Base-by-base conservation (phyloP, 2,888 invertebrate genomes). In the Galerucella nymphaeae region DNA sequence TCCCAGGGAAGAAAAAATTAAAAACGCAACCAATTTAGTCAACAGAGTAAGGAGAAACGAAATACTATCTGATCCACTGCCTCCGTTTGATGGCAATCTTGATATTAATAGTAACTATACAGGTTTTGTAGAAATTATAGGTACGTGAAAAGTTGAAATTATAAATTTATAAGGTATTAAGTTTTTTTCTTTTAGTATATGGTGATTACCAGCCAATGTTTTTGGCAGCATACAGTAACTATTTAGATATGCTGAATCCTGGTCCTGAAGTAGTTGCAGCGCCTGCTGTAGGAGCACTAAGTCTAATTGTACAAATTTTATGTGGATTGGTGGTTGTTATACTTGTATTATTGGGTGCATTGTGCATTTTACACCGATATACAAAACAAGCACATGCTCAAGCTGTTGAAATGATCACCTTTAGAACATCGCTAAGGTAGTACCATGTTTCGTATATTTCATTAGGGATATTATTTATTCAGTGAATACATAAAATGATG, bases 51-150 rank as follows among this genome's bases (percentile, higher is more conserved):
- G 84, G 76, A 79, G 85, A 67, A 80, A 84, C 65, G 82, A 82
- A 75, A 76, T 80, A 14, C 77, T 84, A 20, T 80, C 80, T 70
- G 86, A 86, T 76, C 84, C 85, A 14, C 78, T 87, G 77, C 85
- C 87, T 30, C 89, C 91, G 2, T 89, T 88, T 73, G 96, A 96
- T 85, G 95, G 96, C 0, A 89, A 88, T 67, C 88, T 97, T 63
- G 94, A 95, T 82, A 88, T 92, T 14, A 90, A 89, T 66, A 92
- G 94, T 13, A 95, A 94, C 84, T 97, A 97, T 80, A 95, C 96
- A 0, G 93, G 94, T 20, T 96, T 94, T 83, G 89, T 96, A 48
- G 95, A 96, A 88, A 89, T 96, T 13, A 92, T 94, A 80, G 92
- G 77, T 77, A 71, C 71, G 69, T 59, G 14, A 18, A 11, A 53